phyloP scores from a whole-genome alignment of 2,888 invertebrate genomes.

The Tridacna crocea region DNA sequence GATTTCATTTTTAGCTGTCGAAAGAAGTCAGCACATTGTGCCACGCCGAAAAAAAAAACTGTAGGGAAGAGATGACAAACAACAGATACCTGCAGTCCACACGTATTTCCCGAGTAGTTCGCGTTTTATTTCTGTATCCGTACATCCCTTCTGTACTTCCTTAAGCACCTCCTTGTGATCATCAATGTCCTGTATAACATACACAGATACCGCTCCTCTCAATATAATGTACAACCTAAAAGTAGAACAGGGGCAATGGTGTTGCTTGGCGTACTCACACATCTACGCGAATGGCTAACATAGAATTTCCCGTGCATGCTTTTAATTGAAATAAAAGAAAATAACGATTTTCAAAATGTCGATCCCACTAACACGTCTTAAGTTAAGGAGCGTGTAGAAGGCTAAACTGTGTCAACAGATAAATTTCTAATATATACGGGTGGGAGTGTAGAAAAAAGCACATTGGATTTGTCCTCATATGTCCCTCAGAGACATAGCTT shows the following conservation, averaged over 20 bases:
- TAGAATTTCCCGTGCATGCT: not conserved
- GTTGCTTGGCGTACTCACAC: not conserved
- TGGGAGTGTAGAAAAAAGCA: no score
- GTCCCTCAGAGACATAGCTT: no score
- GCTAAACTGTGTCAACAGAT: no score
- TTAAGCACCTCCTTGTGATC: constrained; percentile 66
- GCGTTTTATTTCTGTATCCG: constrained; percentile 68
- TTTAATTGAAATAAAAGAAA: not conserved
- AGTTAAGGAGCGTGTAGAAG: no score
- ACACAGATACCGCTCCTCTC: constrained; percentile 72
- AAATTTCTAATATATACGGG: no score
- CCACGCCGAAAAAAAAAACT: no score
- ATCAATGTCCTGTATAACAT: constrained; percentile 75
- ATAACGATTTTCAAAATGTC: no score
- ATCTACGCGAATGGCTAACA: not conserved
- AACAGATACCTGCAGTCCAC: constrained; percentile 64
- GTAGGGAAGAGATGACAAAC: no score
- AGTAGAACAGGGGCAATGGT: constrained; percentile 3
- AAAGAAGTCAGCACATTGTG: no score
- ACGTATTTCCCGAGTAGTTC: constrained; percentile 71
- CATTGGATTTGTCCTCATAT: no score
- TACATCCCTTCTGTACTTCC: constrained; percentile 63
- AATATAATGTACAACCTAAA: constrained; percentile 75
- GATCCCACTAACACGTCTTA: no score
- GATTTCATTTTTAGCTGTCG: no score